Conservation (phyloP, 2,888 invertebrate species). For the Icerya purchasi region DNA sequence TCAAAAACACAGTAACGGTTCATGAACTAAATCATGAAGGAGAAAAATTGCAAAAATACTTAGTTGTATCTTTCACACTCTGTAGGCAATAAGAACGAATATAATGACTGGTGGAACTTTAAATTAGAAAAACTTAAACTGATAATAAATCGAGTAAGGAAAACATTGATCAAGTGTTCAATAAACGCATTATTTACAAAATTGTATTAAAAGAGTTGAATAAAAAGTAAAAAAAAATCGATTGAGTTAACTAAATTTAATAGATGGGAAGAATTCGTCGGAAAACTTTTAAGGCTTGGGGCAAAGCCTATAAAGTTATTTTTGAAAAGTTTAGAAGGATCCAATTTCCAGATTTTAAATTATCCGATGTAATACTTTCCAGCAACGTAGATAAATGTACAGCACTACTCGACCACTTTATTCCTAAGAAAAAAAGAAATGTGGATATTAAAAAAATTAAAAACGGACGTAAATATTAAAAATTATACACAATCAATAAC, state of each 20-base stretch:
- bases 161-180: not conserved
- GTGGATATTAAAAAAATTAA: no score
- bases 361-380: no score
- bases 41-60: not conserved
- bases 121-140: not conserved
- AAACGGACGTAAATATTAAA: no score
- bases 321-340: no score
- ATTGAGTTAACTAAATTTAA: not conserved
- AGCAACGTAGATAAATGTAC: no score
- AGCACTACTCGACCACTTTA: no score
- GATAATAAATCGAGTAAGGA: not conserved
- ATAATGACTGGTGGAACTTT: no score
- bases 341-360: no score
- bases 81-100: not conserved
- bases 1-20: not conserved
- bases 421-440: no score
- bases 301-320: no score
- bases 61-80: not conserved
- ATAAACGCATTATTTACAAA: not conserved
- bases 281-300: not conserved
- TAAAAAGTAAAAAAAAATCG: not conserved
- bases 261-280: not conserved
- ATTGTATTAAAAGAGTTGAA: not conserved
- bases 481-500: no score
- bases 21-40: not conserved